Evolutionary conservation across 2,113 vertebrate genomes (phyloP).

Genomic region (Ameiurus melas): DNA sequence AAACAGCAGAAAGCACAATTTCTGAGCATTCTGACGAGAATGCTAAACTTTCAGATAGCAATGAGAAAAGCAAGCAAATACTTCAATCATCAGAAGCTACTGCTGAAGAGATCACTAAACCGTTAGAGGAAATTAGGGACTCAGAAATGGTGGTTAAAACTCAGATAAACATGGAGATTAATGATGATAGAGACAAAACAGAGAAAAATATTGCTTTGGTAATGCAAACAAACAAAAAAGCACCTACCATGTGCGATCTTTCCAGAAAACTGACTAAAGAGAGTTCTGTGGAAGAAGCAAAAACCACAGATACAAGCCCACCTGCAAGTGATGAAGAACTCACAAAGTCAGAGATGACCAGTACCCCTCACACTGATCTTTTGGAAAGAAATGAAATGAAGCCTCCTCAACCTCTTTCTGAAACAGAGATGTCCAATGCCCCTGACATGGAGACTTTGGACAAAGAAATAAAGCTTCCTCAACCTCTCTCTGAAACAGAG

Average conservation of each 20-base stretch:
- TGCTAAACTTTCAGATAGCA: slow-evolving; percentile 12
- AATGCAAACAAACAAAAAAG: background rate
- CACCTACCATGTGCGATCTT: slow-evolving; percentile 18
- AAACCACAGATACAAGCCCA: background rate
- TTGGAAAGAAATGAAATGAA: background rate
- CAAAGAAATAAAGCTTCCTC: background rate
- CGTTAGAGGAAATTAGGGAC: slow-evolving; percentile 2
- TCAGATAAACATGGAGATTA: background rate
- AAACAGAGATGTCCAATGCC: background rate
- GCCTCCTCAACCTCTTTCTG: background rate
- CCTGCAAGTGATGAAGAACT: background rate
- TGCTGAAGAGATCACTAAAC: background rate
- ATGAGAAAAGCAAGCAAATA: background rate
- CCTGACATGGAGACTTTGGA: background rate
- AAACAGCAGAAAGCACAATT: slow-evolving; percentile 17
- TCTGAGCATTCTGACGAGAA: slow-evolving; percentile 30
- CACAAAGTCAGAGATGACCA: background rate
- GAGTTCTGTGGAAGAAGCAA: background rate
- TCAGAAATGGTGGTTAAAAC: background rate
- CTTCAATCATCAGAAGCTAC: background rate
- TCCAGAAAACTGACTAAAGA: background rate
- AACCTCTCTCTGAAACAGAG: background rate
- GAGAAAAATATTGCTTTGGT: background rate
- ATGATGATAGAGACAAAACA: background rate
- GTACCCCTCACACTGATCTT: background rate